phyloP scores from a whole-genome alignment of 2,888 invertebrate genomes.

The Diaphora mendica region DNA sequence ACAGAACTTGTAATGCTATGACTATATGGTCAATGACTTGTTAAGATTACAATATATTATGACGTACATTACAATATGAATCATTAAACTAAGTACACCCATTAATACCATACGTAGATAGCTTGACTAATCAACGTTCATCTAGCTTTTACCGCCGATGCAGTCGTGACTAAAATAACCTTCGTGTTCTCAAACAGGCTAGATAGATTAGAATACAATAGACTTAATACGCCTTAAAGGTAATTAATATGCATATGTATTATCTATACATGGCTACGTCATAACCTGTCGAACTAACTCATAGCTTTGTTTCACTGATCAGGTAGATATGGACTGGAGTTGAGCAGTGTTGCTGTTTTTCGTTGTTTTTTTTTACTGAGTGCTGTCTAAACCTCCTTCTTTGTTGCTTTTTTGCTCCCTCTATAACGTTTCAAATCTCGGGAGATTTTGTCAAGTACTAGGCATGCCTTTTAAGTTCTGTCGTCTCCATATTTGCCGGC shows the following conservation, averaged over 20 bases:
- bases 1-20: too few relatives aligned
- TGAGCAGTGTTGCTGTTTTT: too few relatives aligned
- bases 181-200: conserved; percentile 73
- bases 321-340: neutral
- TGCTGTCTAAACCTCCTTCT: too few relatives aligned
- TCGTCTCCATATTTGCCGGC: too few relatives aligned
- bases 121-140: conserved; percentile 37
- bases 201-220: conserved; percentile 83
- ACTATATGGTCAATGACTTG: too few relatives aligned
- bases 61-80: too few relatives aligned
- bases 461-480: too few relatives aligned
- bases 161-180: conserved; percentile 78
- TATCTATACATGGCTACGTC: conserved; percentile 28
- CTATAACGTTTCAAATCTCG: too few relatives aligned
- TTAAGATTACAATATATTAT: too few relatives aligned
- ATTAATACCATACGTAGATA: conserved; percentile 4
- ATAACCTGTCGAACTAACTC: conserved; percentile 35
- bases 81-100: neutral
- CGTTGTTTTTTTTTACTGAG: too few relatives aligned
- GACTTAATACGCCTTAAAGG: conserved; percentile 71
- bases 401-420: too few relatives aligned
- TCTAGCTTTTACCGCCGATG: conserved; percentile 66
- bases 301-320: neutral
- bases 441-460: too few relatives aligned
- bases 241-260: conserved; percentile 75